Percentiles rank a stretch among this genome's conserved stretches.
These are phyloP conservation scores for Pitta sordida DNA, from an alignment of 2,113 vertebrate species.

Conservation along the genomic window DNA sequence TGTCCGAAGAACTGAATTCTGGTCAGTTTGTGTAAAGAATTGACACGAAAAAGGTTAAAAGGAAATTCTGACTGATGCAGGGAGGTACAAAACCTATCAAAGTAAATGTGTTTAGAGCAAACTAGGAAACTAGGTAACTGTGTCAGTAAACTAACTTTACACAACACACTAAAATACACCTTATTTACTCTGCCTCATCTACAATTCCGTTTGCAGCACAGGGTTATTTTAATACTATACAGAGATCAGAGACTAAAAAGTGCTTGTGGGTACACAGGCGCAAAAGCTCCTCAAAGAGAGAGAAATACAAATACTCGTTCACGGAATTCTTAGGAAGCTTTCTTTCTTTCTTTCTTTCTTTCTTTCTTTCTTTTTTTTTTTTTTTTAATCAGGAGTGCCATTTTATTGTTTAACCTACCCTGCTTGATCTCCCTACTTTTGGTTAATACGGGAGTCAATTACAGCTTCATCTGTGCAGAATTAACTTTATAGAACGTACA, in stretches of 20 bases:
- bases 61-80: not conserved
- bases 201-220: not conserved
- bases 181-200: not conserved
- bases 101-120: not conserved
- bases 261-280: not conserved
- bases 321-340: constrained; percentile 12
- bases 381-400: constrained; percentile 55
- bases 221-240: constrained; percentile 29
- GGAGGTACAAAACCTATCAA: not conserved
- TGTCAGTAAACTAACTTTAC: not conserved
- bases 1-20: not conserved
- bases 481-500: constrained; percentile 76
- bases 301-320: constrained; percentile 31
- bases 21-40: not conserved
- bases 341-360: constrained; percentile 12
- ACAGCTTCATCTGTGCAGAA: constrained; percentile 77
- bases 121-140: not conserved
- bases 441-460: constrained; percentile 74
- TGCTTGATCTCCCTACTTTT: constrained; percentile 68
- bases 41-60: not conserved
- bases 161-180: not conserved
- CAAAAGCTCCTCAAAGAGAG: not conserved
- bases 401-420: constrained; percentile 62
- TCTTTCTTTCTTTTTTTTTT: constrained; percentile 28
- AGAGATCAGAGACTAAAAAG: not conserved